Base-by-base conservation (phyloP, 2,888 invertebrate species). In the Caenorhabditis macrosperma region DNA sequence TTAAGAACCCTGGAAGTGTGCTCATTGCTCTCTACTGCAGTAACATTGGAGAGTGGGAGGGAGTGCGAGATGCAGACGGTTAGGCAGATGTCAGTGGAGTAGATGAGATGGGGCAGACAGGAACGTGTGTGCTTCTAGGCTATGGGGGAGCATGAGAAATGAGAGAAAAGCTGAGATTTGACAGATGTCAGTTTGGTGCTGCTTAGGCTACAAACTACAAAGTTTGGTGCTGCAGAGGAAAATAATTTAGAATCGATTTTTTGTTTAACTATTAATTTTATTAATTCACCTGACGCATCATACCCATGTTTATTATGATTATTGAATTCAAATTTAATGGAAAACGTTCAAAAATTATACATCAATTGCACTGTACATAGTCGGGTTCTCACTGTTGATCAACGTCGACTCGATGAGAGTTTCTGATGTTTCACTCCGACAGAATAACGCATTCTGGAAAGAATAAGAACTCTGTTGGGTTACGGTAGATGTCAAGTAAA, bases 321-420 rank as follows among this genome's bases (percentile, higher is more conserved):
- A 17, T 30, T 30, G 38, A 44, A 28, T 9, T 6, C 20, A 17
- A 38, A 33, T 54, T 20, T 3, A 50, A 20, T 50, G 50, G 2
- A 41, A 55, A 17, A 26, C 7, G 15, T 28, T 20, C 30, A 35
- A 35, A n/a, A 24, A 0, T 77, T 33, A 74, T 5, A 79, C 79
- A 46, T 79, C 74, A 46, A 79, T 79, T 0, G 79, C 69, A 54
- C 64, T 72, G 35, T 79, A 79, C 52, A 68, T 79, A 5, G 78
- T 72, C 7, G 59, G 71, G 1, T 24, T 55, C n/a, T 79, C 64
- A 57, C 48, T 74, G 50, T 79, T 79, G 57, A 75, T 79, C 17
- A 79, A 24, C 3, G 74, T 60, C 15, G 79, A 79, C 22, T 79
- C 79, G 22, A 78, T 67, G 12, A 79, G 54, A 5, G 80, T 80